phyloP scores from a whole-genome alignment of 2,113 vertebrate genomes.

The Arvicanthis niloticus region DNA sequence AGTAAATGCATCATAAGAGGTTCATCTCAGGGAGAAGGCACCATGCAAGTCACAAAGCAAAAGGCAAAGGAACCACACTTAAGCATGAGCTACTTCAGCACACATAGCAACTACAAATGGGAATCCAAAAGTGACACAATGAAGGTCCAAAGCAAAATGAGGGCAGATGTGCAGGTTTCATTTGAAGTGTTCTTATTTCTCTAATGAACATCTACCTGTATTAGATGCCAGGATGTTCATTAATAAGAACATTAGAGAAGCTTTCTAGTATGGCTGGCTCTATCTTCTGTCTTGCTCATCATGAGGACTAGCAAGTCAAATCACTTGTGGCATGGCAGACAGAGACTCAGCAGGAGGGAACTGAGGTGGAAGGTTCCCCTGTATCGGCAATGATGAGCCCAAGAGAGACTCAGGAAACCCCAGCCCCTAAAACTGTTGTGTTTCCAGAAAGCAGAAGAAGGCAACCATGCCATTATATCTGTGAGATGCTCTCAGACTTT shows the following conservation, averaged over 20 bases:
- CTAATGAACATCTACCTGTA: constrained; percentile 70
- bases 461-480: not conserved
- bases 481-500: constrained; percentile 42
- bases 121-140: constrained; percentile 36
- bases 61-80: constrained; percentile 68
- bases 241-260: constrained; percentile 62
- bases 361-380: constrained; percentile 14
- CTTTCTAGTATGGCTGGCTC: constrained; percentile 59
- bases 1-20: constrained; percentile 60
- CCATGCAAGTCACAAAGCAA: constrained; percentile 68
- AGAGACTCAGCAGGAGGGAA: constrained; percentile 50
- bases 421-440: not conserved
- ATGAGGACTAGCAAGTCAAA: constrained; percentile 56
- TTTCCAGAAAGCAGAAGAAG: constrained; percentile 47
- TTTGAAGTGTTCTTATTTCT: constrained; percentile 70
- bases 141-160: constrained; percentile 50
- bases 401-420: constrained; percentile 18
- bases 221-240: constrained; percentile 68
- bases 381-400: not conserved
- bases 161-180: constrained; percentile 71
- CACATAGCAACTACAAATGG: constrained; percentile 62
- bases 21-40: constrained; percentile 72
- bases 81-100: constrained; percentile 61
- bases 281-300: constrained; percentile 65
- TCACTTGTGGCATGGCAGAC: constrained; percentile 40